Conservation (phyloP, 1,140 invertebrate species). For the Drosophila athabasca region DNA sequence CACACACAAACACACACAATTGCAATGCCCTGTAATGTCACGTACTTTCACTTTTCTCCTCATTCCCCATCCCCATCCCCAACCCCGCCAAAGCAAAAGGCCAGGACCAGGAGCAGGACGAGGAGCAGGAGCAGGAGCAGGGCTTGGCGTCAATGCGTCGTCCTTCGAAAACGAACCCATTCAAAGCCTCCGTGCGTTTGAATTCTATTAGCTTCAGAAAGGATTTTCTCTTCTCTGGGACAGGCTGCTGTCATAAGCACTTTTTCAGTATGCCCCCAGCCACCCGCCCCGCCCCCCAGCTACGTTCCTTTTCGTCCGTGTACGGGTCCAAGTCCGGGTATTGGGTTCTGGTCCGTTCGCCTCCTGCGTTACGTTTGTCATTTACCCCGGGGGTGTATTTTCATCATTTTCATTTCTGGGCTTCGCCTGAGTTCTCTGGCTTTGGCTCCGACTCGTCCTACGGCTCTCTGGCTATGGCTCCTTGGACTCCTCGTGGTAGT, state of each 20-base stretch:
- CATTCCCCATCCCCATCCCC: background rate
- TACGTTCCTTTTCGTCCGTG: background rate
- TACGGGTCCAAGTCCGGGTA: too few species aligned
- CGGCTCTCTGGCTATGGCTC: background rate
- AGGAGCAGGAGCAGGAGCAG: conserved; percentile 6
- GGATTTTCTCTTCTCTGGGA: conserved; percentile 60
- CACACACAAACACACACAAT: conserved; percentile 25
- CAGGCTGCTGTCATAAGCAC: conserved; percentile 74
- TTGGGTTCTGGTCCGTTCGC: too few species aligned
- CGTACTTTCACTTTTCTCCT: conserved; percentile 77
- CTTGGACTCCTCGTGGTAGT: conserved; percentile 15
- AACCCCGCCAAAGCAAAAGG: conserved; percentile 22
- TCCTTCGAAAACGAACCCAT: conserved; percentile 77
- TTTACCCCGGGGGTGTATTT: conserved; percentile 69
- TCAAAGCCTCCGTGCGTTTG: conserved; percentile 79
- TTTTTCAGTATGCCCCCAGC: conserved; percentile 53
- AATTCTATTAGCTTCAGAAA: conserved; percentile 79
- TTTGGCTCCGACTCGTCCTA: conserved; percentile 7
- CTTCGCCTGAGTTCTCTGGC: conserved; percentile 20
- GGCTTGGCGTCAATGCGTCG: conserved; percentile 58
- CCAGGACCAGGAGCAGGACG: conserved; percentile 31
- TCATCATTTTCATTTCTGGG: conserved; percentile 70
- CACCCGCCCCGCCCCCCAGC: background rate
- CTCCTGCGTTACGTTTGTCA: conserved; percentile 57
- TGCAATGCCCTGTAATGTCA: conserved; percentile 60